Evolutionary conservation across 2,888 invertebrate genomes (phyloP).

Genomic region (Limnephilus marmoratus): DNA sequence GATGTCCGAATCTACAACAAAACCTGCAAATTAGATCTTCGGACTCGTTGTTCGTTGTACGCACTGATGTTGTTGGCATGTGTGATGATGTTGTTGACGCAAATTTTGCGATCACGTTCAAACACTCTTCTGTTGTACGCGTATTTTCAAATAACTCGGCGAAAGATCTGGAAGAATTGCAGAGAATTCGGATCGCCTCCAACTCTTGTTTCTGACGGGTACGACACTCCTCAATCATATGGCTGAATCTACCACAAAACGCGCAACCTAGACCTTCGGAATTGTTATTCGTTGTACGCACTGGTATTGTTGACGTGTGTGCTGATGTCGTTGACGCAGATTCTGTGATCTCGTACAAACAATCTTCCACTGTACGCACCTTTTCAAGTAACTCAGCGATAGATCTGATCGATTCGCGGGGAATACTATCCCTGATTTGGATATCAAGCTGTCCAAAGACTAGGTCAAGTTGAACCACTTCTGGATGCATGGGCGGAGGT

Average conservation of each 20-base stretch:
- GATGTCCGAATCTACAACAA: background rate
- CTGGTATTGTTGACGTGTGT: too few species aligned
- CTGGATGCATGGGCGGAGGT: slow-evolving; percentile 58
- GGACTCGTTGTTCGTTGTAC: background rate
- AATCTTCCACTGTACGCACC: slow-evolving; percentile 51
- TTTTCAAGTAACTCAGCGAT: slow-evolving; percentile 48
- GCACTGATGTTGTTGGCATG: background rate
- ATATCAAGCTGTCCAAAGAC: slow-evolving; percentile 61
- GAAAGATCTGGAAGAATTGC: slow-evolving; percentile 66
- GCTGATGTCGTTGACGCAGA: background rate
- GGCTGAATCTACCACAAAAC: background rate
- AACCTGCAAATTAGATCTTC: background rate
- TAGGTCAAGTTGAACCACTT: slow-evolving; percentile 63
- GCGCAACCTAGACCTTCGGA: background rate
- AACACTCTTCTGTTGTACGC: too few species aligned
- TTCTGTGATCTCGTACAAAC: background rate
- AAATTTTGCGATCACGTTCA: background rate
- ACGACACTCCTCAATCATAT: too few species aligned
- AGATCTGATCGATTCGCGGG: slow-evolving; percentile 51
- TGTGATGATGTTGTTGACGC: too few species aligned
- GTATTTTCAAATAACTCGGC: slow-evolving; percentile 40
- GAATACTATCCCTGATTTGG: slow-evolving; percentile 52
- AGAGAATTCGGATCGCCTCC: slow-evolving; percentile 46
- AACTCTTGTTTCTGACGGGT: background rate
- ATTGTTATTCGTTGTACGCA: background rate